Conservation (phyloP, 2,113 vertebrate species). For the Lophius piscatorius region DNA sequence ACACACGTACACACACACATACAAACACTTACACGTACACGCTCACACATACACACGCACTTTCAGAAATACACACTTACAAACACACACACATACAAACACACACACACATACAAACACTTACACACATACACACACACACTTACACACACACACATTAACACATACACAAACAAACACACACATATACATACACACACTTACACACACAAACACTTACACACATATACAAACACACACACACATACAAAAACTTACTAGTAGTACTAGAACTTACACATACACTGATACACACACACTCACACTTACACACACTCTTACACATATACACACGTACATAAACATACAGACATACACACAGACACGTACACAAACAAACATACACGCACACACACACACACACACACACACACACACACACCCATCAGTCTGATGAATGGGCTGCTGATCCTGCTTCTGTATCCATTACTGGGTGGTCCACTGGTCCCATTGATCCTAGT, state of each 20-base stretch:
- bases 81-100: conserved; percentile 34
- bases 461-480: background rate
- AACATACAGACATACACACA: conserved; percentile 18
- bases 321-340: conserved; percentile 34
- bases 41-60: conserved; percentile 3
- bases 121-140: background rate
- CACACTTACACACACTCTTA: conserved; percentile 2
- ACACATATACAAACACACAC: conserved; percentile 3
- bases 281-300: conserved; percentile 46
- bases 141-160: conserved; percentile 2
- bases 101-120: conserved; percentile 45
- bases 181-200: conserved; percentile 44
- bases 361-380: background rate
- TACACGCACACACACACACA: conserved; percentile 7
- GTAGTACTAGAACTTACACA: too few relatives aligned
- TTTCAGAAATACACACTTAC: too few relatives aligned
- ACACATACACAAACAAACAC: conserved; percentile 17
- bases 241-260: too few relatives aligned
- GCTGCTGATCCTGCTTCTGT: background rate
- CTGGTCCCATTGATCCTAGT: background rate
- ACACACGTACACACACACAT: conserved; percentile 30
- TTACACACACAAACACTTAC: background rate
- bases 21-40: background rate
- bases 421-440: background rate
- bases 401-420: conserved; percentile 51